Evolutionary conservation across 2,888 invertebrate genomes (phyloP), one percentile per base, ranked within the genome.

Genomic region (Drosophila siamana): DNA sequence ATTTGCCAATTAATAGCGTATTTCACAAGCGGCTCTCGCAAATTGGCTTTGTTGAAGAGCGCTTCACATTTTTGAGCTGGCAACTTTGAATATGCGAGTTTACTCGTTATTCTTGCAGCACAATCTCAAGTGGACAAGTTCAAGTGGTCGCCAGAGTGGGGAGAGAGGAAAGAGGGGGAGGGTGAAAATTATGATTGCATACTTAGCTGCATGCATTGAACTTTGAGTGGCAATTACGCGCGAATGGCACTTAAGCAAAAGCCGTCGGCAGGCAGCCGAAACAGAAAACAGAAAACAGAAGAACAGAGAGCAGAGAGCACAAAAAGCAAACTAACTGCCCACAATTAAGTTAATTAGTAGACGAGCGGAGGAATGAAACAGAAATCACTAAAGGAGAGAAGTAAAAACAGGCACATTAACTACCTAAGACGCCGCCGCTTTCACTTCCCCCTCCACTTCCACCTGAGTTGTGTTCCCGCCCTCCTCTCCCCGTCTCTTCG

Each of bases 261-360:
- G 15, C 19, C 19, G 19, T 19, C 19, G 19, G 26, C 44, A 24
- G 47, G 46, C 30, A 55, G 9, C 19, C 13, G 3, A 22, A 33
- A 33, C 15, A 43, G 13, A 50, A 60, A 61, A 64, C 19, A 11
- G n/a, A 16, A 43, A 15, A 26, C 30, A n/a, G n/a, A n/a, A n/a
- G n/a, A n/a, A n/a, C n/a, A n/a, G n/a, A n/a, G n/a, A n/a, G 22
- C 22, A 8, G 41, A 11, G 48, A n/a, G n/a, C n/a, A n/a, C 16
- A 7, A 19, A 13, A 28, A 28, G 22, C 54, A 40, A 48, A 50
- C 55, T 60, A 82, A 84, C 65, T 69, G 79, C 69, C 69, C 60
- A 63, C 81, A 85, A 83, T 87, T 83, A 81, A 74, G 62, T 69
- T 77, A 80, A 81, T 86, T 83, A 79, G 69, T 73, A 33, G 55